A percentile compares a stretch with the other conserved stretches of the same genome.
These are phyloP conservation scores for Philereme transversata DNA, from an alignment of 2,888 invertebrate genomes.

Conservation along the genomic window DNA sequence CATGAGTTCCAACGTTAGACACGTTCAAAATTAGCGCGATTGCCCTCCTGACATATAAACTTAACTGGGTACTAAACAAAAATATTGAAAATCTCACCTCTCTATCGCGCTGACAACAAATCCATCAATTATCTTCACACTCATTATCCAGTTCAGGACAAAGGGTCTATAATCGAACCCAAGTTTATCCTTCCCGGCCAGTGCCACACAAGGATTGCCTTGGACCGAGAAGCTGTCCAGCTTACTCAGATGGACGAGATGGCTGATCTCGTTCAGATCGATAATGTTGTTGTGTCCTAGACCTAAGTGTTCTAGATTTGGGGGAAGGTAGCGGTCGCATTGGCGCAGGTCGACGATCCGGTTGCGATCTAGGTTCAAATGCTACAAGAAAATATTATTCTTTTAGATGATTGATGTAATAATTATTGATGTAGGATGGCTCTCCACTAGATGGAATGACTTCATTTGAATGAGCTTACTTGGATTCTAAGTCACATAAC, in stretches of 20 bases:
- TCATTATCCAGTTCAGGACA: conserved; percentile 96
- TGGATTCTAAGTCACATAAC: too few species aligned
- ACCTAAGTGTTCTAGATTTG: conserved; percentile 89
- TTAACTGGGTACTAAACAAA: too few species aligned
- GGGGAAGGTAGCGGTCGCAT: conserved; percentile 92
- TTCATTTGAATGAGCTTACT: too few species aligned
- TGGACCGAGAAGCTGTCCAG: conserved; percentile 92
- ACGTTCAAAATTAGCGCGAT: too few species aligned
- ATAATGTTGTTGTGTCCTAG: conserved; percentile 92
- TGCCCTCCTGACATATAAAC: too few species aligned
- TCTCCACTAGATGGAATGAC: too few species aligned
- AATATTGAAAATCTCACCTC: conserved; percentile 83
- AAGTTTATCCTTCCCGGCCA: conserved; percentile 89
- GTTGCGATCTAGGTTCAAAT: conserved; percentile 93
- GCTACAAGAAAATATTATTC: conserved; percentile 77
- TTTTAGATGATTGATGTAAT: too few species aligned
- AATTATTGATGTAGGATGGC: too few species aligned
- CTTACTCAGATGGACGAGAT: conserved; percentile 89
- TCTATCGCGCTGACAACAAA: conserved; percentile 95
- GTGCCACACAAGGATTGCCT: conserved; percentile 94
- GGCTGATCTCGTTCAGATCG: conserved; percentile 94
- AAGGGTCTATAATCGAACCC: conserved; percentile 96
- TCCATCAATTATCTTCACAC: conserved; percentile 93
- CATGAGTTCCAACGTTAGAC: too few species aligned
- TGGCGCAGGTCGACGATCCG: conserved; percentile 91